phyloP scores from a whole-genome alignment of 1,140 invertebrate genomes.

The Rhagoletis pomonella region DNA sequence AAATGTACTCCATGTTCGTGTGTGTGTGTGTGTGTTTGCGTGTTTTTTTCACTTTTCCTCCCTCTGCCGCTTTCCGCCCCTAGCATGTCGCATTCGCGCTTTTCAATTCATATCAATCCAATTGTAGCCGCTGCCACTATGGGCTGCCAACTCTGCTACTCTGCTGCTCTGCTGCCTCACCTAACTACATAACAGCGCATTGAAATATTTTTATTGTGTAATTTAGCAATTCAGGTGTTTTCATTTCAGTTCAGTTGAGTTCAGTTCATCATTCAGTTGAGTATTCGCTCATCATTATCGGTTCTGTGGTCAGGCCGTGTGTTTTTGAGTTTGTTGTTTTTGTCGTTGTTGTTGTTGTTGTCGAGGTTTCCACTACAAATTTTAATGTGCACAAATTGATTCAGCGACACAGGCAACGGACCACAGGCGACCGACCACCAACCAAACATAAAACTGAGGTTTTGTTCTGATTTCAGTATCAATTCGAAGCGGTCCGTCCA shows the following conservation, averaged over 20 bases:
- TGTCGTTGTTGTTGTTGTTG: background rate
- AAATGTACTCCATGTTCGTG: background rate
- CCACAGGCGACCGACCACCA: background rate
- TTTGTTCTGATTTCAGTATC: slow-evolving; percentile 50
- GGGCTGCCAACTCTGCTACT: background rate
- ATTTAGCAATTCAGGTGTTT: slow-evolving; percentile 42
- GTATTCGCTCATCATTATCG: slow-evolving; percentile 46
- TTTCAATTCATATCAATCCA: slow-evolving; percentile 45
- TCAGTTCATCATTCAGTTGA: slow-evolving; percentile 51
- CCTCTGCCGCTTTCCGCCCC: background rate
- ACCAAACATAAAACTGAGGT: slow-evolving; percentile 3
- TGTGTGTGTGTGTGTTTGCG: background rate
- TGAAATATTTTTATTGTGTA: background rate
- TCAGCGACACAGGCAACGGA: slow-evolving; percentile 8
- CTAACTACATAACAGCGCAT: slow-evolving; percentile 27
- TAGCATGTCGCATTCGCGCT: background rate
- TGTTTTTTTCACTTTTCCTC: background rate
- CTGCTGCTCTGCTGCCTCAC: background rate
- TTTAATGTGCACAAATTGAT: slow-evolving; percentile 47
- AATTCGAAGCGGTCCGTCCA: slow-evolving; percentile 4
- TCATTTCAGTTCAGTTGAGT: slow-evolving; percentile 48
- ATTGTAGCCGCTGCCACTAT: background rate
- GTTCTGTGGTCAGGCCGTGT: slow-evolving; percentile 11
- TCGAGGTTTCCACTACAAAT: background rate
- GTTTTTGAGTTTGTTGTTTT: background rate